Percentiles rank a stretch among this genome's conserved stretches.
Conservation (phyloP, 2,888 invertebrate species). For the Argynnis bischoffii region DNA sequence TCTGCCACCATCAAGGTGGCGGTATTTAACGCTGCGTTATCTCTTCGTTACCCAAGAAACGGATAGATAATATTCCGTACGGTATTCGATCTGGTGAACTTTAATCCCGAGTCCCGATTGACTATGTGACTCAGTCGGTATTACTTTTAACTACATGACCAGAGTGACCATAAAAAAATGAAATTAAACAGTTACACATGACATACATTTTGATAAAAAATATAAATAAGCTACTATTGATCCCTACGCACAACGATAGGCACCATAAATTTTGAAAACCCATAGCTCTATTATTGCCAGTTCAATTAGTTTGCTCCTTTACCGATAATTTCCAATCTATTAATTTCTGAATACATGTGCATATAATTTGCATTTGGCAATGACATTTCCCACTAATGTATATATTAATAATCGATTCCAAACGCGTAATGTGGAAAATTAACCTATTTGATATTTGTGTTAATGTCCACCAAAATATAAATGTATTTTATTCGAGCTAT, state of each 20-base stretch:
- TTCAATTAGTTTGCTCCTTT: conserved; percentile 23
- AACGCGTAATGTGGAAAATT: conserved; percentile 11
- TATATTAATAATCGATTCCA: conserved; percentile 7
- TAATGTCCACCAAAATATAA: background rate
- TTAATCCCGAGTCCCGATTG: too few species aligned
- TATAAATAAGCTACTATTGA: too few species aligned
- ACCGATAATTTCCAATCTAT: conserved; percentile 27
- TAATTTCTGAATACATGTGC: conserved; percentile 24
- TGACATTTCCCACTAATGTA: conserved; percentile 18
- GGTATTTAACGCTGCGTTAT: background rate
- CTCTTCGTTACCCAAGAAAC: background rate
- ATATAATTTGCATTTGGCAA: conserved; percentile 26
- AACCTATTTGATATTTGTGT: background rate
- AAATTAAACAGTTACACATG: too few species aligned
- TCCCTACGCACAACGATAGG: background rate
- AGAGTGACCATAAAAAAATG: too few species aligned
- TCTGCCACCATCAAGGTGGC: background rate
- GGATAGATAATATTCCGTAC: too few species aligned
- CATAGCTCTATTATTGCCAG: background rate
- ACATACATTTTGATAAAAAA: too few species aligned
- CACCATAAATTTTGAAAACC: background rate
- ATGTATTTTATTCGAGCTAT: too few species aligned
- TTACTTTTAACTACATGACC: too few species aligned
- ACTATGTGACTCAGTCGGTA: too few species aligned
- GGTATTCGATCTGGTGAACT: too few species aligned